Evolutionary conservation across 2,113 vertebrate species (phyloP).

Genomic region (Tautogolabrus adspersus): DNA sequence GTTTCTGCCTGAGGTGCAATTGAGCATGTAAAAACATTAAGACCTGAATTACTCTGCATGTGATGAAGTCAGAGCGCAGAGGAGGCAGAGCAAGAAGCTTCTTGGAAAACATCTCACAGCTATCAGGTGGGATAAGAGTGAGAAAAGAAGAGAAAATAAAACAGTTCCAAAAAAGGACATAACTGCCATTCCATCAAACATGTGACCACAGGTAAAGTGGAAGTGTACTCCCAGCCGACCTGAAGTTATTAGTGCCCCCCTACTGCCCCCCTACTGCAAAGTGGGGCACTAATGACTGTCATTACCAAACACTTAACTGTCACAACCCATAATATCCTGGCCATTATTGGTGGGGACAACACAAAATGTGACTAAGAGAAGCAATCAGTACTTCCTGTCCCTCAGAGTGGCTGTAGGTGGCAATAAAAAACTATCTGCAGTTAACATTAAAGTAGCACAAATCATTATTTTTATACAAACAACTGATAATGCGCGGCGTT

Average conservation of each 20-base stretch:
- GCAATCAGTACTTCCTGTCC: conserved; percentile 22
- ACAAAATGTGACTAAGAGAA: conserved; percentile 33
- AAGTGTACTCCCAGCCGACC: conserved; percentile 19
- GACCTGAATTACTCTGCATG: conserved; percentile 36
- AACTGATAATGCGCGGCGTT: neutral
- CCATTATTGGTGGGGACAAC: conserved; percentile 27
- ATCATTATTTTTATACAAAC: neutral
- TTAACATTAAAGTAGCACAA: neutral
- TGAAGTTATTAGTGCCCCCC: conserved; percentile 18
- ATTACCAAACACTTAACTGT: conserved; percentile 52
- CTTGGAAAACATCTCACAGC: conserved; percentile 12
- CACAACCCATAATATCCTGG: conserved; percentile 62
- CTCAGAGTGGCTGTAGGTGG: neutral
- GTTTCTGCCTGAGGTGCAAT: conserved; percentile 63
- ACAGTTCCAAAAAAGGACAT: neutral
- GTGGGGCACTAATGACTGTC: conserved; percentile 53
- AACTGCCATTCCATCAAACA: conserved; percentile 24
- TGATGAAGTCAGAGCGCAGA: conserved; percentile 32
- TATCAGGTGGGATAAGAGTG: conserved; percentile 9
- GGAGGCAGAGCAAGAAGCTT: conserved; percentile 27
- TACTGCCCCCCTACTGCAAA: too few species aligned
- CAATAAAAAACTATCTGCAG: neutral
- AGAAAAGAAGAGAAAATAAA: conserved; percentile 37
- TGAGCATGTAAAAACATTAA: conserved; percentile 66
- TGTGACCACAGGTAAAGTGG: conserved; percentile 39